Percentiles rank a stretch among this genome's conserved stretches.
Evolutionary conservation across 2,797 vertebrate genomes (phyloP).

Genomic region (Scyliorhinus canicula): DNA sequence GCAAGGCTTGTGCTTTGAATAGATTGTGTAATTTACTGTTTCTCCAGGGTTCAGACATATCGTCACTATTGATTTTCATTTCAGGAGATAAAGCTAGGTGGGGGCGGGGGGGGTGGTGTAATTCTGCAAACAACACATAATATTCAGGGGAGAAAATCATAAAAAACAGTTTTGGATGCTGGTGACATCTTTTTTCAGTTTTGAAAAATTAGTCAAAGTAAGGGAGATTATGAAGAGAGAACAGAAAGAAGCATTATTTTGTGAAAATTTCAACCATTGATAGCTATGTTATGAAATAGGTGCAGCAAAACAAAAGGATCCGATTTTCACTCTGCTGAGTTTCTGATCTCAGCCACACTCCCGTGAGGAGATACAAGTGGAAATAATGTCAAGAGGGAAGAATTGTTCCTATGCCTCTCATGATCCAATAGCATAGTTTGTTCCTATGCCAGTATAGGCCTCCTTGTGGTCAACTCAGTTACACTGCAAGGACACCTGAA

Average conservation of each 20-base stretch:
- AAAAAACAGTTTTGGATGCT: neutral
- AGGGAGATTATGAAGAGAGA: neutral
- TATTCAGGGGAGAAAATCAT: neutral
- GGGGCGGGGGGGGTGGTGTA: no score
- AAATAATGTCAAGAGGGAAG: constrained; percentile 34
- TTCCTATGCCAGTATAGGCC: neutral
- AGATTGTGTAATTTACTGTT: constrained; percentile 63
- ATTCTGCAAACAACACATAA: constrained; percentile 8
- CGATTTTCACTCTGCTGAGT: constrained; percentile 28
- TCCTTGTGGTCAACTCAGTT: neutral
- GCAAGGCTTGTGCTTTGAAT: constrained; percentile 60
- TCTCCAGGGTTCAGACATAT: constrained; percentile 68
- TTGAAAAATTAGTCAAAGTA: constrained; percentile 14
- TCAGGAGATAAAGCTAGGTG: constrained; percentile 64
- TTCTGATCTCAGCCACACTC: neutral
- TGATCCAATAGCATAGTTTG: no score
- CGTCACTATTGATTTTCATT: constrained; percentile 77
- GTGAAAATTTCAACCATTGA: neutral
- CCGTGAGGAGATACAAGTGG: constrained; percentile 43
- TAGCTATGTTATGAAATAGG: neutral
- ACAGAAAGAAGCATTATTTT: neutral
- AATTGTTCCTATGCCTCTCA: neutral
- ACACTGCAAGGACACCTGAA: neutral
- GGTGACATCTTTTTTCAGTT: neutral
- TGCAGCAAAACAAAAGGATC: neutral